These are phyloP conservation scores for Meandrusa payeni DNA, from an alignment of 2,888 invertebrate species.

Conservation along the genomic window DNA sequence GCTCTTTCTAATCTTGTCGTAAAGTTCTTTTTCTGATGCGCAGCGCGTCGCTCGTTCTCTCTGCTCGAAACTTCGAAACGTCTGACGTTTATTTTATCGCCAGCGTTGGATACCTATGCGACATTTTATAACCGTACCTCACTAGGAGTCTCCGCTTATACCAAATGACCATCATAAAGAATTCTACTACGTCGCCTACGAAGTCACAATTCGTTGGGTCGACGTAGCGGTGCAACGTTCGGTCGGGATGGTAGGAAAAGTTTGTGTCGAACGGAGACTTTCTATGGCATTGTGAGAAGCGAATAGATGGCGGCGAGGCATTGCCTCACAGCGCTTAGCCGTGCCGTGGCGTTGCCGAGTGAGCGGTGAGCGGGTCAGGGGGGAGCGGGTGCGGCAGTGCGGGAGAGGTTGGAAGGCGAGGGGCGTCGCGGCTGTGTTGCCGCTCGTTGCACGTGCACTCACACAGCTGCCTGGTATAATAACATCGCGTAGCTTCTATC, in stretches of 20 bases:
- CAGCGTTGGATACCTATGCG: constrained; percentile 60
- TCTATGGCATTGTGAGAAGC: constrained; percentile 78
- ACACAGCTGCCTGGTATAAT: constrained; percentile 56
- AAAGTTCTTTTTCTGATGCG: constrained; percentile 81
- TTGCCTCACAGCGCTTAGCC: constrained; percentile 73
- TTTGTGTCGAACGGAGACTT: constrained; percentile 75
- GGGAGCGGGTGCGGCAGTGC: constrained; percentile 35
- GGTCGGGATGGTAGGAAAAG: constrained; percentile 71
- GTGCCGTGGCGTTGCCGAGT: constrained; percentile 63
- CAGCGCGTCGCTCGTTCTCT: constrained; percentile 74
- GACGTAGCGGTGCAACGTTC: constrained; percentile 32
- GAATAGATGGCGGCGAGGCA: constrained; percentile 74
- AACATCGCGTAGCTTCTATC: constrained; percentile 69
- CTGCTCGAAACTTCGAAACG: constrained; percentile 75
- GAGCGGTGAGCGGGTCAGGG: constrained; percentile 43
- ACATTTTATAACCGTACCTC: constrained; percentile 69
- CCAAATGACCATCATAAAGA: constrained; percentile 66
- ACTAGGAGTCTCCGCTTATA: constrained; percentile 59
- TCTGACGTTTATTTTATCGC: constrained; percentile 77
- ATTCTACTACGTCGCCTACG: constrained; percentile 39
- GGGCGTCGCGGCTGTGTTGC: constrained; percentile 43
- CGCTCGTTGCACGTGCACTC: constrained; percentile 44
- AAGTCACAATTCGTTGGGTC: constrained; percentile 33
- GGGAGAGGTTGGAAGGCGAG: constrained; percentile 30
- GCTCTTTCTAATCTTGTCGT: constrained; percentile 81